phyloP scores from a whole-genome alignment of 1,140 invertebrate genomes.

The Berghia stephanieae region DNA sequence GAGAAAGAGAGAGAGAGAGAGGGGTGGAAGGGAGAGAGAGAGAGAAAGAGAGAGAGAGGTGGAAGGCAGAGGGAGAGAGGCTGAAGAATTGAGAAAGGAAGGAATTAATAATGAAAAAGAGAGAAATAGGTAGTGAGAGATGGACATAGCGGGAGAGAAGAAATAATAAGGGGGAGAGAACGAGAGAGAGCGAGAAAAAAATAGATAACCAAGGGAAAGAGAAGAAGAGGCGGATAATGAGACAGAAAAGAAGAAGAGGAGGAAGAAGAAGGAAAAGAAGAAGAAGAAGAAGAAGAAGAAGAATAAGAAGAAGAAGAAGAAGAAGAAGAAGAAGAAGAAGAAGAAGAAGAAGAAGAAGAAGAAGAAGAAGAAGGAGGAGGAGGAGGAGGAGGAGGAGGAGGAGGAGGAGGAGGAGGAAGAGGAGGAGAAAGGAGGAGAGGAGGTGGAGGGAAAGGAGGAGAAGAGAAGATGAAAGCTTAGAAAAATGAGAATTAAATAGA shows the following conservation, averaged over 20 bases:
- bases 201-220: neutral
- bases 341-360: neutral
- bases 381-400: neutral
- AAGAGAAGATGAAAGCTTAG: neutral
- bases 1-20: conserved; percentile 2
- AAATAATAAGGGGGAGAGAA: neutral
- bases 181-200: neutral
- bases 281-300: neutral
- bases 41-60: conserved; percentile 14
- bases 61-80: neutral
- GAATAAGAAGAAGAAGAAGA: neutral
- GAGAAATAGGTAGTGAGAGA: neutral
- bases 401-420: neutral
- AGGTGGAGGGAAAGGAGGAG: neutral
- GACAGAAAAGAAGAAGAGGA: neutral
- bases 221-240: neutral
- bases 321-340: neutral
- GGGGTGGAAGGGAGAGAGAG: conserved; percentile 16
- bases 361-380: neutral
- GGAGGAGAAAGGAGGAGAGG: neutral
- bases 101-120: too few relatives aligned
- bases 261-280: neutral
- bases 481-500: neutral
- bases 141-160: neutral
- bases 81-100: neutral